phyloP scores from a whole-genome alignment of 1,140 invertebrate species.

The Matsumurasca onukii region DNA sequence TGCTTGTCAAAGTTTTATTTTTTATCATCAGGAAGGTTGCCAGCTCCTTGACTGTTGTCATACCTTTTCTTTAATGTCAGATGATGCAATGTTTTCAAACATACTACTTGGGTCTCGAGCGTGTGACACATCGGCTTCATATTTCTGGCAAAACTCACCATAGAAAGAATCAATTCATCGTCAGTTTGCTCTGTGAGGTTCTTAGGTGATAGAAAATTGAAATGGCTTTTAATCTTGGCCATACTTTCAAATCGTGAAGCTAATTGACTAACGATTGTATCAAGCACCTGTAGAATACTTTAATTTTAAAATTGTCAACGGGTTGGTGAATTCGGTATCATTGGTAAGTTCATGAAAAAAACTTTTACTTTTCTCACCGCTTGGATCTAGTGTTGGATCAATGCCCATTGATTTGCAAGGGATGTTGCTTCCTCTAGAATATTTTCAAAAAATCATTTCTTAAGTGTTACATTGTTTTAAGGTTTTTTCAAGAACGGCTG shows the following conservation, averaged over 20 bases:
- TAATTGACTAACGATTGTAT: neutral
- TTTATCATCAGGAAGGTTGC: conserved; percentile 1
- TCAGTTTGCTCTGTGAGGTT: neutral
- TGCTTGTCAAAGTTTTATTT: conserved; percentile 6
- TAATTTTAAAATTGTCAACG: neutral
- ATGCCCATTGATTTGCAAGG: neutral
- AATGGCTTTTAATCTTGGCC: neutral
- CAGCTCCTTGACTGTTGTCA: neutral
- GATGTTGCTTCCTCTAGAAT: no score
- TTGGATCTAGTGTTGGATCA: neutral
- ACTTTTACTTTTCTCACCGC: neutral
- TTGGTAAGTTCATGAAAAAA: neutral
- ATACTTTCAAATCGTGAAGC: neutral
- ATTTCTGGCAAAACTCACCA: neutral
- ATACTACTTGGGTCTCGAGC: neutral
- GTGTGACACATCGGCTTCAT: neutral
- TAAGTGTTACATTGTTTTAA: neutral
- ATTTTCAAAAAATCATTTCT: neutral
- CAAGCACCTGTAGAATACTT: neutral
- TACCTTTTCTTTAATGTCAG: neutral
- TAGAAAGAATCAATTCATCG: neutral
- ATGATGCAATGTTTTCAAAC: neutral
- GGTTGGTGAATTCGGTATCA: neutral
- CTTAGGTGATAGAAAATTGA: neutral
- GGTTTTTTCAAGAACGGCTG: neutral